A percentile compares a stretch with the other conserved stretches of the same genome.
Evolutionary conservation across 2,797 vertebrate species (phyloP).

Genomic region (Discoglossus pictus): DNA sequence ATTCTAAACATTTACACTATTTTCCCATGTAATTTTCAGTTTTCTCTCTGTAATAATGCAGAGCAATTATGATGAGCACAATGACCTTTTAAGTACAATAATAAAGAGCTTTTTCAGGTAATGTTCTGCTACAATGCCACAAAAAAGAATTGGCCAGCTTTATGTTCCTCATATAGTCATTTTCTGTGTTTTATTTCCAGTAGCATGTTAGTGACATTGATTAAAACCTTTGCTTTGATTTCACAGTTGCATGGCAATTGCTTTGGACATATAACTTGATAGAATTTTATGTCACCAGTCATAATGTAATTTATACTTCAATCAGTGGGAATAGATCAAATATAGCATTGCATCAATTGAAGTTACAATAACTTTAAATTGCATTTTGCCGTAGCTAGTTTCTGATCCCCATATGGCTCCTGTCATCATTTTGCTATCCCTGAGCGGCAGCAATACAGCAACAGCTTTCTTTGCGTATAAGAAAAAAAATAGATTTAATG

Average conservation of each 20-base stretch:
- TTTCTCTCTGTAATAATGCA: too few species aligned
- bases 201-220: constrained; percentile 29
- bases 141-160: constrained; percentile 5
- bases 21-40: too few species aligned
- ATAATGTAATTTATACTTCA: constrained; percentile 52
- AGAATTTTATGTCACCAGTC: constrained; percentile 50
- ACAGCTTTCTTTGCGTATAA: constrained; percentile 28
- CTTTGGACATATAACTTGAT: constrained; percentile 51
- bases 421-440: constrained; percentile 37
- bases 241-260: constrained; percentile 44
- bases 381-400: constrained; percentile 37
- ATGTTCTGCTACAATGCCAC: neutral
- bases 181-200: constrained; percentile 18
- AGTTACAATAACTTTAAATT: constrained; percentile 50
- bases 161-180: neutral
- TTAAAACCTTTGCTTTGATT: constrained; percentile 47
- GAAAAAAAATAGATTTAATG: constrained; percentile 24
- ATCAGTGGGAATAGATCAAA: constrained; percentile 42
- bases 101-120: neutral
- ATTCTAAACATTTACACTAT: too few species aligned
- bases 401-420: constrained; percentile 46
- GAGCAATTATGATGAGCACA: too few species aligned
- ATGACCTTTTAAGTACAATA: too few species aligned
- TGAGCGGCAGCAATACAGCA: constrained; percentile 14
- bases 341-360: constrained; percentile 46